A percentile compares a stretch with the other conserved stretches of the same genome.
Evolutionary conservation across 2,113 vertebrate species (phyloP).

Genomic region (Catharus bicknelli): DNA sequence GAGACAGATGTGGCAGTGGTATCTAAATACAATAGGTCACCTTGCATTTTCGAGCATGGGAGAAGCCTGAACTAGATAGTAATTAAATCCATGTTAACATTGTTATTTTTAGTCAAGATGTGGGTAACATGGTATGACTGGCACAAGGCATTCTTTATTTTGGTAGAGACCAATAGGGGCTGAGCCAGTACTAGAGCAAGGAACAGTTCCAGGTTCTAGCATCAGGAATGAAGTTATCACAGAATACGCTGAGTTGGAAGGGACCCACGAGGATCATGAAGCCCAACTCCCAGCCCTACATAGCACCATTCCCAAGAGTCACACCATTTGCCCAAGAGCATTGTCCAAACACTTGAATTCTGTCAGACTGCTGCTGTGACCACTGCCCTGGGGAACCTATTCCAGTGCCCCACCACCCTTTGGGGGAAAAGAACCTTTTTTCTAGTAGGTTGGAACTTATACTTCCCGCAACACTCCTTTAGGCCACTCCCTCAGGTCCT

Average conservation of each 20-base stretch:
- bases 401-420: background rate
- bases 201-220: background rate
- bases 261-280: background rate
- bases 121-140: background rate
- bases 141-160: background rate
- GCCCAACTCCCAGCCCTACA: background rate
- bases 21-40: background rate
- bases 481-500: fast-evolving
- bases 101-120: background rate
- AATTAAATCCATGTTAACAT: background rate
- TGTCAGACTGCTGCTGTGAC: background rate
- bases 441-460: no score
- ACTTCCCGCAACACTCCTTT: no score
- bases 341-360: fast-evolving
- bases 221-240: background rate
- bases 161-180: background rate
- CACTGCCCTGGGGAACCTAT: background rate
- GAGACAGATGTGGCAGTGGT: background rate
- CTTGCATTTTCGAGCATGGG: background rate
- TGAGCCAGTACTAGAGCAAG: background rate
- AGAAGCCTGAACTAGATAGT: background rate
- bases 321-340: fast-evolving
- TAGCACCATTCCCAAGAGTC: background rate
- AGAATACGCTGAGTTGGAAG: background rate
- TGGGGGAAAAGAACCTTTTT: background rate